These are phyloP conservation scores for Acipenser transmontanus DNA, from an alignment of 2,797 vertebrate genomes.

Conservation along the genomic window DNA sequence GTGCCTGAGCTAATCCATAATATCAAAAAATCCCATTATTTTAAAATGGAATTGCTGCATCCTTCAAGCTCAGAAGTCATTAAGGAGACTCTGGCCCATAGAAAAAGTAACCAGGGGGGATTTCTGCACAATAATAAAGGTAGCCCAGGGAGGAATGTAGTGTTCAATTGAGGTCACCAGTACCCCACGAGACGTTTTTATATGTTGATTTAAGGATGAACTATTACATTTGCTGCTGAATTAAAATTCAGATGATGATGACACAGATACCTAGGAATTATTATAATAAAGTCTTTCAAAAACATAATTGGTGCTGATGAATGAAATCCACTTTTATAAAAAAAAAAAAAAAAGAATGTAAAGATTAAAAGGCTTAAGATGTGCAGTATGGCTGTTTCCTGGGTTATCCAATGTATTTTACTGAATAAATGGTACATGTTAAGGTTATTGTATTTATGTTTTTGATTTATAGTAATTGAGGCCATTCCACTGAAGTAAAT, in stretches of 20 bases:
- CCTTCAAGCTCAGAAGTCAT: conserved; percentile 11
- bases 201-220: conserved; percentile 15
- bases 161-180: conserved; percentile 41
- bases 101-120: conserved; percentile 1
- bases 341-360: no score
- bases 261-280: background rate
- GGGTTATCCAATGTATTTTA: no score
- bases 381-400: no score
- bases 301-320: conserved; percentile 1
- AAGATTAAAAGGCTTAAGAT: background rate
- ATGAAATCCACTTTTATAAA: background rate
- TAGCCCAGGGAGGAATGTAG: conserved; percentile 27
- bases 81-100: conserved; percentile 1
- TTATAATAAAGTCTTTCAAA: conserved; percentile 7
- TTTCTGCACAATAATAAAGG: conserved; percentile 29
- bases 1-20: no score
- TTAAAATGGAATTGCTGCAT: conserved; percentile 6
- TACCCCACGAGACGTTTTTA: conserved; percentile 33
- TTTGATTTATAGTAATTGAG: no score
- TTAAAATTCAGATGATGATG: conserved; percentile 1
- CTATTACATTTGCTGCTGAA: conserved; percentile 12
- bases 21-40: background rate
- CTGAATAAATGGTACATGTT: no score
- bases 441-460: no score
- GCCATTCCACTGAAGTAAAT: no score